These are phyloP conservation scores for Nasonia oneida DNA, from an alignment of 2,888 invertebrate genomes.

Conservation along the genomic window DNA sequence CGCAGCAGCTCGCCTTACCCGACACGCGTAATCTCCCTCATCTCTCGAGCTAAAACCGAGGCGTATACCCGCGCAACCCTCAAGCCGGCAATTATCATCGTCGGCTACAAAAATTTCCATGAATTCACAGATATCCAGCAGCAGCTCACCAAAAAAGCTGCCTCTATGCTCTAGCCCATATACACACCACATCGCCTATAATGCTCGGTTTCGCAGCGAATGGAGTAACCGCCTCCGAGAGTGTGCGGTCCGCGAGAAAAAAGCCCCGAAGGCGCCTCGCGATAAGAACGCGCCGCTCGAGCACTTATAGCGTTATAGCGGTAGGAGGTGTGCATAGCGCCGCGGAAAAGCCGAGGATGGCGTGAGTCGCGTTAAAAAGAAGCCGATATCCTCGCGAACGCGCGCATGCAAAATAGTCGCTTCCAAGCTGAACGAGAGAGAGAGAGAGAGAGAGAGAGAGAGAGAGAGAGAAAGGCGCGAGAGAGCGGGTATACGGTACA, in stretches of 20 bases:
- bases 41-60: neutral
- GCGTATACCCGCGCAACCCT: neutral
- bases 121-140: constrained; percentile 29
- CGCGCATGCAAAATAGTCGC: constrained; percentile 10
- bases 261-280: neutral
- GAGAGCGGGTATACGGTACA: constrained; percentile 25
- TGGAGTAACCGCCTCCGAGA: constrained; percentile 7
- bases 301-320: no score
- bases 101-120: constrained; percentile 22
- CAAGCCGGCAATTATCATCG: constrained; percentile 25
- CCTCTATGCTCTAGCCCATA: neutral
- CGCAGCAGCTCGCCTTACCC: no score
- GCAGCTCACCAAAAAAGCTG: neutral
- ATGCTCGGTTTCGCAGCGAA: neutral
- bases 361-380: constrained; percentile 53
- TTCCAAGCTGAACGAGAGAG: neutral
- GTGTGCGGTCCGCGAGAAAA: neutral
- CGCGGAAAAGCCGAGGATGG: constrained; percentile 21
- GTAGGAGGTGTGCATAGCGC: neutral
- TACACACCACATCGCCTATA: neutral
- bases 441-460: constrained; percentile 38
- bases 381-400: constrained; percentile 7
- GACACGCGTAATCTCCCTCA: constrained; percentile 1
- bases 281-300: neutral
- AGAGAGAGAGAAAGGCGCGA: constrained; percentile 27